phyloP scores from a whole-genome alignment of 2,797 vertebrate species.

The Antennarius maculatus region DNA sequence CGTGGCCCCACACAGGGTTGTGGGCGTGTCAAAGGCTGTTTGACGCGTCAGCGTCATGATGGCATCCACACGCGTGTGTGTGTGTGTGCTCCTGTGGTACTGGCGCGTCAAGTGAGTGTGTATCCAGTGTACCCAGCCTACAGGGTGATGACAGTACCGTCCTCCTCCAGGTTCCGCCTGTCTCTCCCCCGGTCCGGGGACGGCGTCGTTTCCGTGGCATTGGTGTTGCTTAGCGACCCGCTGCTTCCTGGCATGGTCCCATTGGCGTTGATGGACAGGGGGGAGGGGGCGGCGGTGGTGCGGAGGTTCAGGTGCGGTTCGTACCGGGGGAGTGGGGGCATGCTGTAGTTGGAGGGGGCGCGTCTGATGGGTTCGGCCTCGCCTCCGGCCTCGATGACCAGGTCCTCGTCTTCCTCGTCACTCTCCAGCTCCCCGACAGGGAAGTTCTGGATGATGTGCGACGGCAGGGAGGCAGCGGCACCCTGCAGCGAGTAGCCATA shows the following conservation, averaged over 20 bases:
- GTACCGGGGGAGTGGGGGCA: conserved; percentile 84
- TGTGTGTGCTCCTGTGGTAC: conserved; percentile 49
- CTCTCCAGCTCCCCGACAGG: conserved; percentile 90
- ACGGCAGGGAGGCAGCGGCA: conserved; percentile 55
- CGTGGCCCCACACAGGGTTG: conserved; percentile 52
- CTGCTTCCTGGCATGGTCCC: conserved; percentile 80
- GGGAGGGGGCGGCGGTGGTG: conserved; percentile 39
- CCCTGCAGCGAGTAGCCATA: conserved; percentile 75
- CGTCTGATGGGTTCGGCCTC: conserved; percentile 82
- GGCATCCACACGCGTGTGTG: conserved; percentile 24
- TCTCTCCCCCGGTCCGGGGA: conserved; percentile 76
- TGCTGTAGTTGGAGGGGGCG: conserved; percentile 78
- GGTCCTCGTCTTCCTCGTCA: conserved; percentile 91
- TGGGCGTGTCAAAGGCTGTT: conserved; percentile 47
- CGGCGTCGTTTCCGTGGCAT: conserved; percentile 34
- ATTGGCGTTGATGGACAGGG: conserved; percentile 73
- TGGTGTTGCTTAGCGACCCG: conserved; percentile 69
- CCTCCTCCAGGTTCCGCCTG: conserved; percentile 88
- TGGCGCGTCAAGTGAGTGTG: conserved; percentile 11
- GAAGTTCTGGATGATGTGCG: conserved; percentile 85
- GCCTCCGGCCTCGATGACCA: conserved; percentile 87
- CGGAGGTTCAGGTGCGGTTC: conserved; percentile 86
- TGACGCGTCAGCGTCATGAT: conserved; percentile 20
- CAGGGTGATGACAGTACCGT: conserved; percentile 95
- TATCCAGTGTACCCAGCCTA: conserved; percentile 73